Evolutionary conservation across 2,888 invertebrate genomes (phyloP).

Genomic region (Phengaris alcon): DNA sequence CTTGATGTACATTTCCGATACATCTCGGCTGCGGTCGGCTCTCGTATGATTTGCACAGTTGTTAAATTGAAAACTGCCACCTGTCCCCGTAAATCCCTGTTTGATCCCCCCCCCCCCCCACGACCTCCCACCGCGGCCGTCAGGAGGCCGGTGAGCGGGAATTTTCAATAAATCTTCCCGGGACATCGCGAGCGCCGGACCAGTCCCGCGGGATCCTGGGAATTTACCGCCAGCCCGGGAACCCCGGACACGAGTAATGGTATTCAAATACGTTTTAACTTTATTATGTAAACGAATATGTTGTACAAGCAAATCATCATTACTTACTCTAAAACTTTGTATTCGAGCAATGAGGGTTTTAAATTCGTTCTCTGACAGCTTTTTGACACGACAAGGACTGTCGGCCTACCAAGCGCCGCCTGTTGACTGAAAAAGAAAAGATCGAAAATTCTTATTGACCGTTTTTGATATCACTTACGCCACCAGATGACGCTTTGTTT

Average conservation of each 20-base stretch:
- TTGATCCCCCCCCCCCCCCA: not conserved
- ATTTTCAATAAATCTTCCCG: slow-evolving; percentile 11
- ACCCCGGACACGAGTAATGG: not conserved
- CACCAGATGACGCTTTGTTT: no score
- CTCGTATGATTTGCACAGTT: not conserved
- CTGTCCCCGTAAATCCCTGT: not conserved
- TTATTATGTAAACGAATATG: not conserved
- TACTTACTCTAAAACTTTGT: not conserved
- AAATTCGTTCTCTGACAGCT: no score
- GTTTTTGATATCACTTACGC: no score
- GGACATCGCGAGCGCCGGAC: slow-evolving; percentile 1
- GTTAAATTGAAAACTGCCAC: not conserved
- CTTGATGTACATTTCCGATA: not conserved
- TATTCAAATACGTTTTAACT: slow-evolving; percentile 19
- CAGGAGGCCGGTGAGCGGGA: not conserved
- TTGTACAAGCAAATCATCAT: not conserved
- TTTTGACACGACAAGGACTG: no score
- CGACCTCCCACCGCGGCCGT: not conserved
- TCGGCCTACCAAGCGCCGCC: no score
- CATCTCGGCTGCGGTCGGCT: not conserved
- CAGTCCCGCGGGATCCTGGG: slow-evolving; percentile 15
- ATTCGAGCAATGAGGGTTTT: no score
- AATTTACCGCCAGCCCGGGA: slow-evolving; percentile 10
- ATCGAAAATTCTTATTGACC: no score
- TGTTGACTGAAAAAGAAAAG: no score